Evolutionary conservation across 2,113 vertebrate species (phyloP).

Genomic region (Charadrius vociferus): DNA sequence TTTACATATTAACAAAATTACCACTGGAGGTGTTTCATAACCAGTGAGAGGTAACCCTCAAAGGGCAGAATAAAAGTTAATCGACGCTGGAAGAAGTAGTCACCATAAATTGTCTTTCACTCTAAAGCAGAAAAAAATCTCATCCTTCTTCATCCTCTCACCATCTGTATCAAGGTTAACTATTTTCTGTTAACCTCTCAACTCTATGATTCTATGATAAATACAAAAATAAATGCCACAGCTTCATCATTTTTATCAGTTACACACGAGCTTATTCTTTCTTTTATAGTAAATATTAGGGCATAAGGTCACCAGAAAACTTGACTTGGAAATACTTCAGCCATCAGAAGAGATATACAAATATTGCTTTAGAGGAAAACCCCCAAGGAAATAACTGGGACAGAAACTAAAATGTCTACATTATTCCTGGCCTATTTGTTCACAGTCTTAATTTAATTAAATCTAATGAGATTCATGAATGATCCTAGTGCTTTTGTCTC

Average conservation of each 20-base stretch:
- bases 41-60: background rate
- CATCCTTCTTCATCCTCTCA: background rate
- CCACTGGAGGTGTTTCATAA: background rate
- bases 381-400: background rate
- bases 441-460: slow-evolving; percentile 14
- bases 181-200: background rate
- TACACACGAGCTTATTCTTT: background rate
- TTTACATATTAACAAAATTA: background rate
- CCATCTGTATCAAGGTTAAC: background rate
- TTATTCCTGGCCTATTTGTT: background rate
- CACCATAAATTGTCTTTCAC: background rate
- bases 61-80: background rate
- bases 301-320: background rate
- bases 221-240: background rate
- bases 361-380: background rate
- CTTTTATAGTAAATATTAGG: background rate
- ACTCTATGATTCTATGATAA: background rate
- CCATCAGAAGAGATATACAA: background rate
- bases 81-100: background rate
- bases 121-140: background rate
- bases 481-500: background rate
- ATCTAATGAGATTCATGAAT: background rate
- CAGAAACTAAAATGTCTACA: background rate
- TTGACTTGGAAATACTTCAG: background rate
- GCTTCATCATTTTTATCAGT: background rate